Evolutionary conservation across 2,888 invertebrate genomes (phyloP).

Genomic region (Pseudoips prasinana): DNA sequence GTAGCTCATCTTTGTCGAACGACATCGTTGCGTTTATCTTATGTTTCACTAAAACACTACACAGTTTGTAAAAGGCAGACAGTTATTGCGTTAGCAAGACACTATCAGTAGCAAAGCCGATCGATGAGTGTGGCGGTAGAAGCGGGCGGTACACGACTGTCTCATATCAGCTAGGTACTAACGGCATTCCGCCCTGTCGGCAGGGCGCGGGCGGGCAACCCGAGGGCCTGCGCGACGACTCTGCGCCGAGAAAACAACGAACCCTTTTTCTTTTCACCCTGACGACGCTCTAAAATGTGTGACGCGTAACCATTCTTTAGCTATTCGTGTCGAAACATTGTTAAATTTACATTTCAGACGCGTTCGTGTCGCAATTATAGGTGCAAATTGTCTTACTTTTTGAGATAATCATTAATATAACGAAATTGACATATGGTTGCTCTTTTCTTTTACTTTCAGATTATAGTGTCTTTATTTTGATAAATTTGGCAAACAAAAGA

Average conservation of each 20-base stretch:
- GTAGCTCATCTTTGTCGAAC: conserved; percentile 85
- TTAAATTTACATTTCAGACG: too few species aligned
- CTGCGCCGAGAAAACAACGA: conserved; percentile 27
- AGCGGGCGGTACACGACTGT: conserved; percentile 59
- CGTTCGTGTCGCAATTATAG: too few species aligned
- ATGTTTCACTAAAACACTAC: conserved; percentile 45
- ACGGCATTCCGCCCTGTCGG: conserved; percentile 53
- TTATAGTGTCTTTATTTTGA: too few species aligned
- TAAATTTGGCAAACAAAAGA: too few species aligned
- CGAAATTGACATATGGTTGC: too few species aligned
- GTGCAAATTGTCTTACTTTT: too few species aligned
- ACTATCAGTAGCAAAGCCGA: conserved; percentile 38
- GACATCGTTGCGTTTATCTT: conserved; percentile 64
- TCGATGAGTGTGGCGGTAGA: conserved; percentile 57
- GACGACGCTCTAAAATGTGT: conserved; percentile 12
- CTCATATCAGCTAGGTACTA: conserved; percentile 32
- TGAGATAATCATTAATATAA: too few species aligned
- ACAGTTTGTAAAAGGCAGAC: conserved; percentile 26
- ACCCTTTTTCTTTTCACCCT: conserved; percentile 15
- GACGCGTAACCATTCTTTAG: conserved; percentile 16
- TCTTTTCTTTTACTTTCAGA: too few species aligned
- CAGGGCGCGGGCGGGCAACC: conserved; percentile 52
- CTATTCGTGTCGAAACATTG: not conserved
- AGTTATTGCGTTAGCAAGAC: conserved; percentile 34
- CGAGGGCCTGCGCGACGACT: conserved; percentile 44